Evolutionary conservation across 2,888 invertebrate species (phyloP).

Genomic region (Caenorhabditis doughertyi): DNA sequence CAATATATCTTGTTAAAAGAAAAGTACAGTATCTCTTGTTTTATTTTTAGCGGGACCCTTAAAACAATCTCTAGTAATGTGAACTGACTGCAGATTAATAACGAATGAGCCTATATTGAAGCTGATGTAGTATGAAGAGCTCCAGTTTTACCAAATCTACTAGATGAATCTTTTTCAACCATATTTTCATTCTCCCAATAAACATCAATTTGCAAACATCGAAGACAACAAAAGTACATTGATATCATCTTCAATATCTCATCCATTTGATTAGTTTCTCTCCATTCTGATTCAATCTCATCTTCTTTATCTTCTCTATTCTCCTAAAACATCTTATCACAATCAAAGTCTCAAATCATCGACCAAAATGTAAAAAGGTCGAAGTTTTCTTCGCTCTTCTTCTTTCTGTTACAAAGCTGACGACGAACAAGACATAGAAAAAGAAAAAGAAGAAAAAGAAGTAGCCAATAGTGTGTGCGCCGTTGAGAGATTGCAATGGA

Average conservation of each 20-base stretch:
- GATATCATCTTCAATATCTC: neutral
- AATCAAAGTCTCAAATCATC: slow-evolving; percentile 34
- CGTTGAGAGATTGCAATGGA: slow-evolving; percentile 17
- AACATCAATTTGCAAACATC: neutral
- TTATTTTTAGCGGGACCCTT: too few relatives aligned
- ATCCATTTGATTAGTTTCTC: neutral
- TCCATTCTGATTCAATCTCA: neutral
- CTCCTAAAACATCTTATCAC: slow-evolving; percentile 7
- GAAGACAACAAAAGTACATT: neutral
- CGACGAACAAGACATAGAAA: slow-evolving; percentile 27
- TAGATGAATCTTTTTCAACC: too few relatives aligned
- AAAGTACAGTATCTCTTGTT: too few relatives aligned
- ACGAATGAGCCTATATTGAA: too few relatives aligned
- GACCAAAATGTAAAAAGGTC: slow-evolving; percentile 49
- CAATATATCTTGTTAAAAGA: too few relatives aligned
- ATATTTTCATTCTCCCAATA: too few relatives aligned
- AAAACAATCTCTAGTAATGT: too few relatives aligned
- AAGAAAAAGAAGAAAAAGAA: slow-evolving; percentile 27
- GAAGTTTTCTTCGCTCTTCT: slow-evolving; percentile 1
- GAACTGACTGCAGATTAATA: too few relatives aligned
- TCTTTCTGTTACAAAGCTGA: slow-evolving; percentile 16
- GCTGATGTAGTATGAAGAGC: too few relatives aligned
- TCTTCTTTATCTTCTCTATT: slow-evolving; percentile 5
- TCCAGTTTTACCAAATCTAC: too few relatives aligned
- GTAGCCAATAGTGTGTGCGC: neutral